Evolutionary conservation across 2,888 invertebrate genomes (phyloP).

Genomic region (Apamea crenata): DNA sequence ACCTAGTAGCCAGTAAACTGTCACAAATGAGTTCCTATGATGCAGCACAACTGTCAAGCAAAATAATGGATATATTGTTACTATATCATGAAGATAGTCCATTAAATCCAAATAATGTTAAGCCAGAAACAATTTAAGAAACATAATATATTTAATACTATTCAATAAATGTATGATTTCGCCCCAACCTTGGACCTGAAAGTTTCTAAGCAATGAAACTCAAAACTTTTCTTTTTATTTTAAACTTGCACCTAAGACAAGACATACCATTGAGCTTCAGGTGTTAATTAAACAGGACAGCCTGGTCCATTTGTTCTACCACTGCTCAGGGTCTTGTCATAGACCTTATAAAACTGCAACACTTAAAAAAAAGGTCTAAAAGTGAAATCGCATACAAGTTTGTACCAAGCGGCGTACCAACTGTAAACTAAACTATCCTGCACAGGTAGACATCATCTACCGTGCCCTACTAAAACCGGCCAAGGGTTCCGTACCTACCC

Average conservation of each 20-base stretch:
- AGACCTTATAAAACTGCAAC: background rate
- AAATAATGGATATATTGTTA: constrained; percentile 82
- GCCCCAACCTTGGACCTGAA: background rate
- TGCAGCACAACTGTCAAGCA: constrained; percentile 77
- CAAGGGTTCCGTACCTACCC: background rate
- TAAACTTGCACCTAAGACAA: too few relatives aligned
- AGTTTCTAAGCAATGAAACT: background rate
- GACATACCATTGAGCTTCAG: too few relatives aligned
- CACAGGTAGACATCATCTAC: background rate
- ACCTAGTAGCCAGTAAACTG: constrained; percentile 77
- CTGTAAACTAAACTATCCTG: background rate
- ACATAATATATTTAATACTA: background rate
- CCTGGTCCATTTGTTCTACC: background rate
- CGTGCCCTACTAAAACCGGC: background rate
- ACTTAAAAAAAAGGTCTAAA: background rate
- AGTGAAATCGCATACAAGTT: background rate
- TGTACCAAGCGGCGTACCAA: background rate
- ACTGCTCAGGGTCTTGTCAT: background rate
- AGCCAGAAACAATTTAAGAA: constrained; percentile 43
- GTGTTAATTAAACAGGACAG: too few relatives aligned
- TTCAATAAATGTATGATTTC: constrained; percentile 5
- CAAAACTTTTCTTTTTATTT: background rate
- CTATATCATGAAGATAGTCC: constrained; percentile 83
- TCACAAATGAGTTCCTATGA: constrained; percentile 81
- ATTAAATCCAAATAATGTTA: constrained; percentile 81